phyloP scores from a whole-genome alignment of 2,797 vertebrate species.

The Typhlichthys eigenmanni region DNA sequence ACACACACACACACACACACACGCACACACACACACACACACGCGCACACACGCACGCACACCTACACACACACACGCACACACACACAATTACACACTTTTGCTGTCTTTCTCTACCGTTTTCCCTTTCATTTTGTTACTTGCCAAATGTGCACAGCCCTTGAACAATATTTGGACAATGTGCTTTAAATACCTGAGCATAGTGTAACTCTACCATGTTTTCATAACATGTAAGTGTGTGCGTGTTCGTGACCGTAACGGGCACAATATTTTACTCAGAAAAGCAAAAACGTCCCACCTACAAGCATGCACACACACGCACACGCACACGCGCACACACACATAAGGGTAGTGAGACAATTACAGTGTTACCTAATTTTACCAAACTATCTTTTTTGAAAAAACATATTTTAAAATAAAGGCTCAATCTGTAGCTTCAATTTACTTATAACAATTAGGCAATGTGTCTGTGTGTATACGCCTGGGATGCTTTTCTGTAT shows the following conservation, averaged over 20 bases:
- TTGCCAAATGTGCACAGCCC: neutral
- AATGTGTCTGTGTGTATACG: neutral
- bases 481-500: too few species aligned
- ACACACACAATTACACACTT: neutral
- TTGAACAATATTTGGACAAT: too few species aligned
- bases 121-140: neutral
- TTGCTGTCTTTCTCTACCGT: neutral
- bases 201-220: neutral
- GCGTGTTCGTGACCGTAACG: neutral
- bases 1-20: constrained; percentile 2
- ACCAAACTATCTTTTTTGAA: neutral
- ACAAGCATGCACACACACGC: neutral
- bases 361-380: constrained; percentile 66
- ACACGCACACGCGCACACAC: constrained; percentile 6
- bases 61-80: neutral
- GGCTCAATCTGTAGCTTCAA: too few species aligned
- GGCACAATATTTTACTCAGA: too few species aligned
- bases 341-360: constrained; percentile 28
- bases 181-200: too few species aligned
- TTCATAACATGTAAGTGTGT: neutral
- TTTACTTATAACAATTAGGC: too few species aligned
- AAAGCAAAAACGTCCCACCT: neutral
- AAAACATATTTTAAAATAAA: too few species aligned
- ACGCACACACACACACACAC: neutral
- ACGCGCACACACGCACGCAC: too few species aligned